Evolutionary conservation across 1,140 invertebrate genomes (phyloP).

Genomic region (Psix sp.): DNA sequence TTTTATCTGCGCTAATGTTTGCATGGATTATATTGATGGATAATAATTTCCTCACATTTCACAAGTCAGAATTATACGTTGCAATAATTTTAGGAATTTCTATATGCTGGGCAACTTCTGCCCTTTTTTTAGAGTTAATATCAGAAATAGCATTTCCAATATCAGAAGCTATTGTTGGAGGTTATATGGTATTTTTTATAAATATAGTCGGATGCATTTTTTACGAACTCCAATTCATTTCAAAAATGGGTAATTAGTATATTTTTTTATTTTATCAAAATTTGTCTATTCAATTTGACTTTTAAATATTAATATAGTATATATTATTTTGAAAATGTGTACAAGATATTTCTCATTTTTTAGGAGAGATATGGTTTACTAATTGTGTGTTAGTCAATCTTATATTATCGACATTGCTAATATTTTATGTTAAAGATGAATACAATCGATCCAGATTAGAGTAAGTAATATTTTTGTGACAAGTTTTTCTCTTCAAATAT

Average conservation of each 20-base stretch:
- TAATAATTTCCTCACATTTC: constrained; percentile 61
- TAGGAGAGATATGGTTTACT: constrained; percentile 20
- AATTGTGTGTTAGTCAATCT: constrained; percentile 16
- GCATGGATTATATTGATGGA: constrained; percentile 68
- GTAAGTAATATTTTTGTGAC: too few species aligned
- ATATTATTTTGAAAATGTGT: constrained; percentile 2
- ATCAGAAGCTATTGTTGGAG: constrained; percentile 75
- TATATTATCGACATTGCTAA: constrained; percentile 4
- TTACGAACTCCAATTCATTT: constrained; percentile 71
- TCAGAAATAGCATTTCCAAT: constrained; percentile 77
- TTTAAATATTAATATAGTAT: constrained; percentile 8
- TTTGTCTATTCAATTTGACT: not conserved
- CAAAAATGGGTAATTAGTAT: constrained; percentile 64
- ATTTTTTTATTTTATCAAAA: constrained; percentile 2
- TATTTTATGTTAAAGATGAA: constrained; percentile 17
- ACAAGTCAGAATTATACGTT: constrained; percentile 61
- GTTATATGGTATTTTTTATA: constrained; percentile 73
- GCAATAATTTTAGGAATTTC: constrained; percentile 71
- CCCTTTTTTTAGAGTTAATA: constrained; percentile 76
- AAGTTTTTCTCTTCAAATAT: too few species aligned
- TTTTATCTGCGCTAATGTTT: constrained; percentile 67
- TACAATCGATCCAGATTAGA: constrained; percentile 25
- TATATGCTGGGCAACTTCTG: constrained; percentile 73
- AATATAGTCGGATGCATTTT: constrained; percentile 73
- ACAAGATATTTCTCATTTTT: not conserved